phyloP scores from a whole-genome alignment of 2,113 vertebrate species.

The Micromys minutus region DNA sequence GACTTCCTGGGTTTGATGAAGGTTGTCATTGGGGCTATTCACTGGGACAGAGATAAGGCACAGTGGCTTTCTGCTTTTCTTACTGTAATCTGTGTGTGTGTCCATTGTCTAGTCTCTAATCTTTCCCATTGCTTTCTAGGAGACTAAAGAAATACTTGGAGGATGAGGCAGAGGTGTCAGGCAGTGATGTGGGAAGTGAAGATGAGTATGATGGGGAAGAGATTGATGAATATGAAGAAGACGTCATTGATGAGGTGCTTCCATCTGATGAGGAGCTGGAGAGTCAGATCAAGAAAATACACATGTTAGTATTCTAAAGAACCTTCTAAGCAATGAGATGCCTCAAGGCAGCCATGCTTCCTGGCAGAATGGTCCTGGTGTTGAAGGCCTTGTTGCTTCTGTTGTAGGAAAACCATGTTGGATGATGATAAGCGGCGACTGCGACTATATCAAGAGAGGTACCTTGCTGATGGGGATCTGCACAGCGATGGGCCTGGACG shows the following conservation, averaged over 20 bases:
- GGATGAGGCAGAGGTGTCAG: constrained; percentile 96
- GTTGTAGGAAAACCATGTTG: constrained; percentile 93
- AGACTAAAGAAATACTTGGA: constrained; percentile 93
- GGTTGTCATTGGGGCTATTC: no score
- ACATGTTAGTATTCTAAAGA: constrained; percentile 90
- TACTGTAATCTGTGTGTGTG: neutral
- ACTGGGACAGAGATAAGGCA: neutral
- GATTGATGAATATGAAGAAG: constrained; percentile 94
- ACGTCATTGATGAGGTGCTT: constrained; percentile 93
- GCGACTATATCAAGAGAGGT: constrained; percentile 94
- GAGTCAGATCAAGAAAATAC: constrained; percentile 96
- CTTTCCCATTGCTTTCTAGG: constrained; percentile 79
- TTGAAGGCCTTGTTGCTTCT: neutral
- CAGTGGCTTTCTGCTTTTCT: neutral
- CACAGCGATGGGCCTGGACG: constrained; percentile 96
- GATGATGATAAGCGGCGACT: constrained; percentile 95
- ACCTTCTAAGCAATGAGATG: neutral
- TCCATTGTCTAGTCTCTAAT: constrained; percentile 31
- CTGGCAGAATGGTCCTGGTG: neutral
- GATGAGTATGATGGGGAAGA: constrained; percentile 92
- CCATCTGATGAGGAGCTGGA: constrained; percentile 94
- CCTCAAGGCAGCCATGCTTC: rapidly evolving
- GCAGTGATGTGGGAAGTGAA: constrained; percentile 93
- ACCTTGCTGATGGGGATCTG: constrained; percentile 95
- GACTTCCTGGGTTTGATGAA: neutral